phyloP scores from a whole-genome alignment of 1,140 invertebrate species.

The Pantala flavescens region DNA sequence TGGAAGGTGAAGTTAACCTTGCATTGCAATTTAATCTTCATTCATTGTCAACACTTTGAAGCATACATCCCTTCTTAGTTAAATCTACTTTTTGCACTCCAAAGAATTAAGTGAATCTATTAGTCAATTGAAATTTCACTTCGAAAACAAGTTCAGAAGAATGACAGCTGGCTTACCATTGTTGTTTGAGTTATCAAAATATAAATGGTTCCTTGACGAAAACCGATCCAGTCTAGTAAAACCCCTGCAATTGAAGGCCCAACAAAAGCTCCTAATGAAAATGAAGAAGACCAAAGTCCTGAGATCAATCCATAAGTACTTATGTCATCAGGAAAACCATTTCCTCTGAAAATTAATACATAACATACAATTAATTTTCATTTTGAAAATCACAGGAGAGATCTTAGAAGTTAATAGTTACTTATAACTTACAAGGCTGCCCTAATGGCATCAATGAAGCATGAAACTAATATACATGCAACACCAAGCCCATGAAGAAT shows the following conservation, averaged over 20 bases:
- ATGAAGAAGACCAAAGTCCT: constrained; percentile 33
- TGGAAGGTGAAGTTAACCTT: too few species aligned
- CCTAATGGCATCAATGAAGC: constrained; percentile 37
- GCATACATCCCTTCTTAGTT: too few species aligned
- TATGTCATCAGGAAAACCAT: constrained; percentile 35
- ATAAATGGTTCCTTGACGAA: constrained; percentile 33
- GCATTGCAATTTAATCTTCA: too few species aligned
- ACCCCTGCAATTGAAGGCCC: constrained; percentile 31
- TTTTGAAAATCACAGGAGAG: too few species aligned
- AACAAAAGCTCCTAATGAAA: constrained; percentile 34
- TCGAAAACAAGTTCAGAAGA: too few species aligned
- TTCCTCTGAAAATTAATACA: constrained; percentile 16
- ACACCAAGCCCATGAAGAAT: constrained; percentile 39
- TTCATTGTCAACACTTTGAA: too few species aligned
- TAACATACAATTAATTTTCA: background rate
- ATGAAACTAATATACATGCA: constrained; percentile 37
- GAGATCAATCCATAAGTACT: constrained; percentile 36
- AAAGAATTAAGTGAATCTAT: too few species aligned
- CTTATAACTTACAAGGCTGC: constrained; percentile 33
- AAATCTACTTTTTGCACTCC: too few species aligned
- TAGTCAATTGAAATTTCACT: too few species aligned
- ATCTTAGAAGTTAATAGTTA: too few species aligned
- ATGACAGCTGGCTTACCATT: constrained; percentile 30
- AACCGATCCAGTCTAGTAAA: constrained; percentile 33
- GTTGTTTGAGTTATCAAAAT: constrained; percentile 29